These are phyloP conservation scores for Villa cingulata DNA, from an alignment of 2,888 invertebrate species.

Conservation along the genomic window DNA sequence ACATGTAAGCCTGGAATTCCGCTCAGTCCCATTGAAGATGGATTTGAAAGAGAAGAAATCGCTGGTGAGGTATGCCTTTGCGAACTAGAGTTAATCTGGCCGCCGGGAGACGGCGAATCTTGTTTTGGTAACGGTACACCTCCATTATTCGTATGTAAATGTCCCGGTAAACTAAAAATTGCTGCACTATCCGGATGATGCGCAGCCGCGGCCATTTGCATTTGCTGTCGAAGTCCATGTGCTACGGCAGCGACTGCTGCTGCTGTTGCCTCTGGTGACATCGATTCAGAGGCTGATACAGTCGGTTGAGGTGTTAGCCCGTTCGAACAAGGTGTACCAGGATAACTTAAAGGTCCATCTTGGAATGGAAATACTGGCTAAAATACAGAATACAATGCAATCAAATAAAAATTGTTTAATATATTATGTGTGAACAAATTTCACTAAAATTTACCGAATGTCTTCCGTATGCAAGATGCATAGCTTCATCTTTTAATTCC, in stretches of 20 bases:
- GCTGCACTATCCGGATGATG: slow-evolving; percentile 40
- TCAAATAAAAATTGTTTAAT: background rate
- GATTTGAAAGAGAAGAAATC: slow-evolving; percentile 16
- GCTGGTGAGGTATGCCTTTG: slow-evolving; percentile 16
- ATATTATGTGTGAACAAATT: background rate
- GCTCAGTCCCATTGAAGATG: slow-evolving; percentile 21
- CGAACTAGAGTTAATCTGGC: slow-evolving; percentile 20
- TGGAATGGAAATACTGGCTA: slow-evolving; percentile 43
- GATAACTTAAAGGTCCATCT: slow-evolving; percentile 50
- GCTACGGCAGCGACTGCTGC: slow-evolving; percentile 79
- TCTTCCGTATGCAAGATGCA: slow-evolving; percentile 43
- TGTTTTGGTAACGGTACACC: slow-evolving; percentile 26
- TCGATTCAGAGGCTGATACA: slow-evolving; percentile 36
- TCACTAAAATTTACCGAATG: slow-evolving; percentile 42
- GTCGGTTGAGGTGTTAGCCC: slow-evolving; percentile 43
- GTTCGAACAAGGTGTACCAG: slow-evolving; percentile 42
- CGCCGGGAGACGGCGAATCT: slow-evolving; percentile 37
- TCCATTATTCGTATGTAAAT: slow-evolving; percentile 20
- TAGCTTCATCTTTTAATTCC: slow-evolving; percentile 61
- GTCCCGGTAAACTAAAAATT: slow-evolving; percentile 33
- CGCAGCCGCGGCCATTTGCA: slow-evolving; percentile 52
- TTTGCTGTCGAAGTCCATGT: slow-evolving; percentile 71
- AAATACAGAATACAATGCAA: no score
- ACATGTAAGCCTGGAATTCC: slow-evolving; percentile 19
- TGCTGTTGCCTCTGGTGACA: slow-evolving; percentile 58